Percentiles rank a stretch among this genome's conserved stretches.
Evolutionary conservation across 1,140 invertebrate species (phyloP).

Genomic region (Dreissena polymorpha): DNA sequence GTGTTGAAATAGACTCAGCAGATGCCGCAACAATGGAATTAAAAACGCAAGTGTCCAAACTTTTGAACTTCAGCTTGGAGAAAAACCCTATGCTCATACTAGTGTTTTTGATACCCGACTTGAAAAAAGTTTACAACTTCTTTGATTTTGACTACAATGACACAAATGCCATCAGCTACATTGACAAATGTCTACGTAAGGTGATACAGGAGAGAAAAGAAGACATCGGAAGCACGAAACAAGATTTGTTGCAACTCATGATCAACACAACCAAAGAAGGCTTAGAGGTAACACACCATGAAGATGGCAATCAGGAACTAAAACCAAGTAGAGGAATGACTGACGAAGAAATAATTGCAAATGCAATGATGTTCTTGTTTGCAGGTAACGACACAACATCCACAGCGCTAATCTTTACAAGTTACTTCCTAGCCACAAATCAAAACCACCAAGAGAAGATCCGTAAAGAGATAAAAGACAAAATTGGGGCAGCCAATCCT

Average conservation of each 20-base stretch:
- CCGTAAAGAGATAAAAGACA: conserved; percentile 50
- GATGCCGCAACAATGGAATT: conserved; percentile 15
- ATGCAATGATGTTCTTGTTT: conserved; percentile 85
- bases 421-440: conserved; percentile 83
- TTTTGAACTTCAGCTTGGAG: conserved; percentile 31
- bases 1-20: conserved; percentile 25
- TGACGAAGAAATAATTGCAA: conserved; percentile 84
- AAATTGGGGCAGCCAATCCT: conserved; percentile 61
- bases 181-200: conserved; percentile 1
- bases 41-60: conserved; percentile 15
- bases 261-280: conserved; percentile 29
- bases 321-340: conserved; percentile 76
- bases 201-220: conserved; percentile 36
- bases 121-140: conserved; percentile 24
- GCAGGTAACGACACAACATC: conserved; percentile 85
- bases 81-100: conserved; percentile 32
- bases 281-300: not conserved
- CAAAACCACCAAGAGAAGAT: conserved; percentile 55
- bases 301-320: conserved; percentile 8
- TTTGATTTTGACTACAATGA: conserved; percentile 49
- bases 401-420: conserved; percentile 81
- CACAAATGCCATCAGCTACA: conserved; percentile 31
- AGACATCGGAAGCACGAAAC: conserved; percentile 2
- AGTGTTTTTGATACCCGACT: conserved; percentile 32
- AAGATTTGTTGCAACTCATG: conserved; percentile 49